Conservation (phyloP, 2,797 vertebrate species). For the Etheostoma perlongum region DNA sequence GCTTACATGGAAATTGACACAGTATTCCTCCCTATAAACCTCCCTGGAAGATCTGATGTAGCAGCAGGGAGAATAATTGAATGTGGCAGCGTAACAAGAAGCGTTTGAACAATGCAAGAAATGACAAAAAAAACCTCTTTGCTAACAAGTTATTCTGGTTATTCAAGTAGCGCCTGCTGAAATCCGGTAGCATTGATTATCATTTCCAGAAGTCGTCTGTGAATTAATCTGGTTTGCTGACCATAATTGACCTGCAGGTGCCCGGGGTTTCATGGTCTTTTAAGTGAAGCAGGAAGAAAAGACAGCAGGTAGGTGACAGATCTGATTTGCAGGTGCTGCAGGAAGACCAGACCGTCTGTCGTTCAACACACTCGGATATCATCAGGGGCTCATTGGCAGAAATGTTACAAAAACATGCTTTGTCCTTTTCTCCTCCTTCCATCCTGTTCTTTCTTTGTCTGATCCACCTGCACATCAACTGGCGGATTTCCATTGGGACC, state of each 20-base stretch:
- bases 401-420: not conserved
- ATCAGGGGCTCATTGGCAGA: not conserved
- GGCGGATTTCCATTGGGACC: not conserved
- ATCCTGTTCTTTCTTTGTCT: not conserved
- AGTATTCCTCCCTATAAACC: not conserved
- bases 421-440: not conserved
- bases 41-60: slow-evolving; percentile 21
- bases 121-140: slow-evolving; percentile 29
- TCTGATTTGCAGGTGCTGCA: slow-evolving; percentile 13
- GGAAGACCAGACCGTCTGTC: slow-evolving; percentile 6
- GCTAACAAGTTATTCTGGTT: slow-evolving; percentile 29
- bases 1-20: slow-evolving; percentile 16
- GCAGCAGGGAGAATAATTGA: slow-evolving; percentile 23
- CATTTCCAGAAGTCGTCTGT: slow-evolving; percentile 49
- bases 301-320: slow-evolving; percentile 10
- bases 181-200: slow-evolving; percentile 67
- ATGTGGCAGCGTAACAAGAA: slow-evolving; percentile 29
- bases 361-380: not conserved
- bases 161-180: slow-evolving; percentile 52
- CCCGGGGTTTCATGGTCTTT: slow-evolving; percentile 33
- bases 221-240: slow-evolving; percentile 58
- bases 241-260: slow-evolving; percentile 67
- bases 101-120: slow-evolving; percentile 37
- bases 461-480: not conserved
- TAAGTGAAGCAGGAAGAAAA: slow-evolving; percentile 19